phyloP scores from a whole-genome alignment of 2,797 vertebrate species.

The Chloroceryle inda region DNA sequence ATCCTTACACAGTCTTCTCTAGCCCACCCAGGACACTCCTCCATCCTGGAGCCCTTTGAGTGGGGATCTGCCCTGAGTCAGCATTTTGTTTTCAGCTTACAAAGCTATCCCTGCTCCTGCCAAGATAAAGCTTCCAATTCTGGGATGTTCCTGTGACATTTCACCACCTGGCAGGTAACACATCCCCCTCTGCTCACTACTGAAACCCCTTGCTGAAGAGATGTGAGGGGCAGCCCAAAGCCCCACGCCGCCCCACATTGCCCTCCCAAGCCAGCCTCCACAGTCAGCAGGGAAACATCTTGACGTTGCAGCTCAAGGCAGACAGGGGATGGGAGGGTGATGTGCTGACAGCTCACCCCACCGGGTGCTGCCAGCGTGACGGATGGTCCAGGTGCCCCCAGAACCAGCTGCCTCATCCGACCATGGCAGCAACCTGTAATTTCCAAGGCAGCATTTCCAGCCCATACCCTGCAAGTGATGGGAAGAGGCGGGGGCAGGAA shows the following conservation, averaged over 20 bases:
- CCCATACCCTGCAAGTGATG: background rate
- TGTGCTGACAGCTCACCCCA: background rate
- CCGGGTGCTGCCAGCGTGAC: background rate
- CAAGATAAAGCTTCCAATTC: background rate
- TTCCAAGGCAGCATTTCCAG: background rate
- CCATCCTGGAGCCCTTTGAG: accelerated
- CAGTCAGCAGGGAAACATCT: accelerated
- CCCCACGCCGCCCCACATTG: accelerated
- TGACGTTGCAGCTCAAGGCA: accelerated
- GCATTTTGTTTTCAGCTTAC: background rate
- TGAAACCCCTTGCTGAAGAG: accelerated
- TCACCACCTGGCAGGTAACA: accelerated
- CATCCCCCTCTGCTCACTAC: accelerated
- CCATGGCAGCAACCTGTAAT: background rate
- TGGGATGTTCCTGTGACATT: accelerated
- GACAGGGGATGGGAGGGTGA: accelerated
- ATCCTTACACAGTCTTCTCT: background rate
- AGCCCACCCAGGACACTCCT: background rate
- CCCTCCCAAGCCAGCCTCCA: background rate
- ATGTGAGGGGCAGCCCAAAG: background rate
- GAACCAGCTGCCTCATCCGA: background rate
- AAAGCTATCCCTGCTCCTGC: background rate
- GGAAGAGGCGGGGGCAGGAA: background rate
- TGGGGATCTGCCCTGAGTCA: background rate
- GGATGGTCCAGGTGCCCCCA: background rate